Evolutionary conservation across 2,888 invertebrate genomes (phyloP).

Genomic region (Scelioninae gen. 1): DNA sequence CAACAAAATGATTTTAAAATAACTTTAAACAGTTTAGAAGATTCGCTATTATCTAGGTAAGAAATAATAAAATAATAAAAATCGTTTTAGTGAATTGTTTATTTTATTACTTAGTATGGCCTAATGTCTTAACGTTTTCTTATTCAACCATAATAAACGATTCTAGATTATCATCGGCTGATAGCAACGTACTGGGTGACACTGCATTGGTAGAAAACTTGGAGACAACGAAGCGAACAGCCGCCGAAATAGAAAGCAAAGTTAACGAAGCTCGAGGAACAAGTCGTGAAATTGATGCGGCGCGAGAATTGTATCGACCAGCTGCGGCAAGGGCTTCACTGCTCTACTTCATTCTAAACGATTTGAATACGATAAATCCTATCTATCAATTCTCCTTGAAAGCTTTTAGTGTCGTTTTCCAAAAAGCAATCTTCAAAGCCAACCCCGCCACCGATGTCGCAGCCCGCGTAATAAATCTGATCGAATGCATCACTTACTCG

Average conservation of each 20-base stretch:
- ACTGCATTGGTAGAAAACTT: constrained; percentile 97
- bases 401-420: constrained; percentile 98
- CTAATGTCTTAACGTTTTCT: too few species aligned
- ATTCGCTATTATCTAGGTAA: constrained; percentile 92
- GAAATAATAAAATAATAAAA: too few species aligned
- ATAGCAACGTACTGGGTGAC: constrained; percentile 96
- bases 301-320: constrained; percentile 93
- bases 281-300: constrained; percentile 95
- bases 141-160: too few species aligned
- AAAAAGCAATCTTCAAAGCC: constrained; percentile 96
- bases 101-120: too few species aligned
- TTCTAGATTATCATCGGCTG: constrained; percentile 92
- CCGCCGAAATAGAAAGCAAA: constrained; percentile 97
- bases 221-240: constrained; percentile 97
- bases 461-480: constrained; percentile 92
- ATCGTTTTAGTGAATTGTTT: too few species aligned
- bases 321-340: constrained; percentile 97
- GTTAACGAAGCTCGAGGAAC: constrained; percentile 97
- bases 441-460: constrained; percentile 92
- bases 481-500: constrained; percentile 96
- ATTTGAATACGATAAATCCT: constrained; percentile 97
- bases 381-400: constrained; percentile 99
- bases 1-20: constrained; percentile 99
- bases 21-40: constrained; percentile 95
- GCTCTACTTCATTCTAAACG: constrained; percentile 97